Evolutionary conservation across 2,797 vertebrate genomes (phyloP).

Genomic region (Presbytis comata): DNA sequence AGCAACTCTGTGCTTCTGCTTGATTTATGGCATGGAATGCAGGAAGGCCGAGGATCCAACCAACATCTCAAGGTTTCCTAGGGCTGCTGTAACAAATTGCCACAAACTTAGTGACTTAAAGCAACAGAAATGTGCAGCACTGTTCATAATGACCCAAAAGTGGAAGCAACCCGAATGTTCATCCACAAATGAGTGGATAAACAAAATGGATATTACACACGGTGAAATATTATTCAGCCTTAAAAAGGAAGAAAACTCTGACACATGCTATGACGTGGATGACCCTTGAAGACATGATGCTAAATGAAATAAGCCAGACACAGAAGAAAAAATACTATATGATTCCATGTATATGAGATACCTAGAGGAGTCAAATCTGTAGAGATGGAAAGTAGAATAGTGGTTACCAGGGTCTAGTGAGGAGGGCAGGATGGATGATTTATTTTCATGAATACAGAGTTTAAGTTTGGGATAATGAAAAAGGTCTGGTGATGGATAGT

Average conservation of each 20-base stretch:
- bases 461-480: background rate
- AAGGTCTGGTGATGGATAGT: background rate
- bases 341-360: background rate
- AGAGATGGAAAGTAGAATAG: background rate
- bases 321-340: background rate
- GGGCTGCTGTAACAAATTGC: background rate
- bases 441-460: background rate
- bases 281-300: background rate
- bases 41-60: background rate
- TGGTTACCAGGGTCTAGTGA: background rate
- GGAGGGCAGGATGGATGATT: background rate
- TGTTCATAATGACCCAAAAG: background rate
- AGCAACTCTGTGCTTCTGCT: background rate
- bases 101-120: background rate
- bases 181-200: background rate
- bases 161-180: background rate
- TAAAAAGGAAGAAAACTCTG: background rate
- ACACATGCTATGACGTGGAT: background rate
- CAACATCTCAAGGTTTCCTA: background rate
- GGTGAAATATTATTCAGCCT: background rate
- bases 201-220: background rate
- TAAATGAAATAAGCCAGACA: background rate
- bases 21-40: background rate
- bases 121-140: background rate
- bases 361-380: background rate